phyloP scores from a whole-genome alignment of 1,140 invertebrate species.

The Eupristina koningsbergeri region DNA sequence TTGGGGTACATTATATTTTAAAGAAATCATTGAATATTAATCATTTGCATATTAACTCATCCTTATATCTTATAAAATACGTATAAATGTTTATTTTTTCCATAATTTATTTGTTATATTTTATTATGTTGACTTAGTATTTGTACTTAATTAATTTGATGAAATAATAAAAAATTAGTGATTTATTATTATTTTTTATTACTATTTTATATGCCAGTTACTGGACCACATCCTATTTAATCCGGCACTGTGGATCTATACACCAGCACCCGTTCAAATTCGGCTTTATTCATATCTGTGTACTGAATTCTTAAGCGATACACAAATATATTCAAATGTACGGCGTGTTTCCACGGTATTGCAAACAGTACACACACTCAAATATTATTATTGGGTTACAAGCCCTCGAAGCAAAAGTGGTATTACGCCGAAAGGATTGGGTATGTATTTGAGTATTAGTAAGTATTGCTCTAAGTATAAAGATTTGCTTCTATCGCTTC shows the following conservation, averaged over 20 bases:
- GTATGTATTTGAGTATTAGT: conserved; percentile 76
- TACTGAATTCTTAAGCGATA: conserved; percentile 97
- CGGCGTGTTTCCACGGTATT: conserved; percentile 96
- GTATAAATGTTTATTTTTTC: no score
- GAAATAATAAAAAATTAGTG: conserved; percentile 76
- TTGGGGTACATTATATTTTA: no score
- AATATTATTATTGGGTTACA: conserved; percentile 99
- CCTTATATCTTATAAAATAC: no score
- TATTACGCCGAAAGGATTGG: conserved; percentile 93
- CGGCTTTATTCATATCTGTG: conserved; percentile 97
- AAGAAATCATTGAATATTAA: no score
- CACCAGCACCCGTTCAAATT: conserved; percentile 95
- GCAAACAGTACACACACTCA: conserved; percentile 97
- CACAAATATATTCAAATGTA: conserved; percentile 97
- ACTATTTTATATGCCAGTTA: conserved; percentile 89
- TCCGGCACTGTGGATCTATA: conserved; percentile 98
- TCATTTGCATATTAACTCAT: no score
- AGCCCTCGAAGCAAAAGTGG: conserved; percentile 96
- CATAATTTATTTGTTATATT: no score
- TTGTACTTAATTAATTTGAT: conserved; percentile 74
- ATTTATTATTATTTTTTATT: conserved; percentile 83
- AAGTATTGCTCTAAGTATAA: no score
- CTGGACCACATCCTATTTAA: conserved; percentile 99
- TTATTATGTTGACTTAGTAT: no score
- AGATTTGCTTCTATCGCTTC: no score